Conservation (phyloP, 2,888 invertebrate species). For the Acleris holmiana region DNA sequence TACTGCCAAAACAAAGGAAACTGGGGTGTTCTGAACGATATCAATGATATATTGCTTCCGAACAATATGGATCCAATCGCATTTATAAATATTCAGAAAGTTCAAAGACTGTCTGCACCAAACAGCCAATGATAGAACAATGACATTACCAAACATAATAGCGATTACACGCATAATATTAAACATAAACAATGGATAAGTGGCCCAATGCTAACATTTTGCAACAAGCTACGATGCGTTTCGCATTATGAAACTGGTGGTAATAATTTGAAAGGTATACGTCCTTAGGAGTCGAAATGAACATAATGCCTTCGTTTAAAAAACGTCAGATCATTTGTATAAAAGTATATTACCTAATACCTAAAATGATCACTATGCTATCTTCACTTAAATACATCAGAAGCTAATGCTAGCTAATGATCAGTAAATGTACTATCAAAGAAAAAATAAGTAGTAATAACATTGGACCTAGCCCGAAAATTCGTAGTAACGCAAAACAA, state of each 20-base stretch:
- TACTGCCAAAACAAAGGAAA: no score
- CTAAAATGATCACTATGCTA: no score
- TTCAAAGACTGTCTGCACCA: conserved; percentile 18
- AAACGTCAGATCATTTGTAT: background rate
- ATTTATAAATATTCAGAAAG: conserved; percentile 16
- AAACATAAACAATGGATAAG: conserved; percentile 28
- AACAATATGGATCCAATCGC: no score
- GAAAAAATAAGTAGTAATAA: no score
- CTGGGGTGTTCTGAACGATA: no score
- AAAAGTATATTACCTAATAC: background rate
- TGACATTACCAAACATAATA: conserved; percentile 26
- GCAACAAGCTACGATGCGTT: conserved; percentile 30
- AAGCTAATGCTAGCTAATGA: no score
- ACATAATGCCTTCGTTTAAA: background rate
- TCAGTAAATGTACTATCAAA: no score
- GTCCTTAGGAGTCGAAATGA: conserved; percentile 4
- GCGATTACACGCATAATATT: conserved; percentile 25
- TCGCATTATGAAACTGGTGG: conserved; percentile 24
- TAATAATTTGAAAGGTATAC: conserved; percentile 9
- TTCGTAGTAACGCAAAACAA: no score
- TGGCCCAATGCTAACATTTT: conserved; percentile 31
- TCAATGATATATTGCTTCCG: no score
- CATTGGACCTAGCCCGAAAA: no score
- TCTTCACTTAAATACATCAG: no score
- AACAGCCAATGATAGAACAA: conserved; percentile 22